Evolutionary conservation across 2,113 vertebrate genomes (phyloP), one percentile per base, ranked within the genome.

Genomic region (Ranitomeya imitator): DNA sequence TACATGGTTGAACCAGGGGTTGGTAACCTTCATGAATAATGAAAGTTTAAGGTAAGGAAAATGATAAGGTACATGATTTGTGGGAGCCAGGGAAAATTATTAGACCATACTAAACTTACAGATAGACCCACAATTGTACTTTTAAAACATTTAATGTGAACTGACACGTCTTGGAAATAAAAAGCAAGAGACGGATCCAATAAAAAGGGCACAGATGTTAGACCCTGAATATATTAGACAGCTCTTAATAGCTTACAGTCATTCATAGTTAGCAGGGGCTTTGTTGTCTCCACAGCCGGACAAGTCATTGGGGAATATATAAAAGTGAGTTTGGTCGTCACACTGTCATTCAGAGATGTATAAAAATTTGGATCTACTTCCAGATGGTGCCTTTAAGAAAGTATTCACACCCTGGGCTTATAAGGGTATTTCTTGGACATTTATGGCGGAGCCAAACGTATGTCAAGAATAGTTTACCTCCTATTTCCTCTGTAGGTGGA

Each of bases 1-100:
- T 86, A 69, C 59, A 37, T 52, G 26, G 63, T 65, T 67, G 74
- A 31, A 69, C 45, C 73, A 59, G 23, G 15, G 85, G 76, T 79
- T 55, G 59, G 77, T 80, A 77, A 80, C 85, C 85, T 80, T 80
- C 45, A 69, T 86, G 63, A 86, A 80, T 86, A 80, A 86, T 67
- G 61, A 80, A 86, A 69, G 76, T 65, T 69, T 31, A 80, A 80
- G 61, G 61, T 69, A 86, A 80, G 77, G 61, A 80, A 80, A 80
- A 79, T 63, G 57, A 67, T 79, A 80, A 80, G 77, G 71, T 57
- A 55, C 60, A 67, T 80, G 85, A 80, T 37, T 80, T 80, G 77
- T 69, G 76, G 61, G 85, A 15, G 52, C 78, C 85, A 80, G 52
- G 77, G 85, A 77, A 86, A 86, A 80, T 86, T 69, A 80, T 77